Percentiles rank a stretch among this genome's conserved stretches.
phyloP scores from a whole-genome alignment of 2,797 vertebrate genomes.

The Rachycentron canadum region DNA sequence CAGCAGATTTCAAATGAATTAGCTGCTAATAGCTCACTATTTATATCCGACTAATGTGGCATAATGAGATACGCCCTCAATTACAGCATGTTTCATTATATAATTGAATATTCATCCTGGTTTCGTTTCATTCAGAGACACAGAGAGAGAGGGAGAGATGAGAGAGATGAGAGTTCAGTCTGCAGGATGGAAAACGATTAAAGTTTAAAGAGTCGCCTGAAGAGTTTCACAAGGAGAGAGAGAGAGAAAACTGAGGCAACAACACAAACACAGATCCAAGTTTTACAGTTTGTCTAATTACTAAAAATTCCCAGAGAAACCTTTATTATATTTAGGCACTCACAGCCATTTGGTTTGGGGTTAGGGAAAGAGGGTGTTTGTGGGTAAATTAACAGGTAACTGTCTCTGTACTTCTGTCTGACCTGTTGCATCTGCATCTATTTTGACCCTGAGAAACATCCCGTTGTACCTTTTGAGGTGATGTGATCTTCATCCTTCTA shows the following conservation, averaged over 20 bases:
- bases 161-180: slow-evolving; percentile 19
- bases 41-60: slow-evolving; percentile 69
- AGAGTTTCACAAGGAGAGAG: slow-evolving; percentile 31
- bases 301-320: not conserved
- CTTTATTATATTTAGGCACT: no score
- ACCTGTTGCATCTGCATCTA: no score
- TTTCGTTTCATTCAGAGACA: slow-evolving; percentile 45
- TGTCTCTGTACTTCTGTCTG: no score
- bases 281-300: not conserved
- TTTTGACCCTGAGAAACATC: no score
- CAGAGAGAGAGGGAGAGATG: not conserved
- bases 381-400: no score
- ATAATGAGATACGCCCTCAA: slow-evolving; percentile 61
- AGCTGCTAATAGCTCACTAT: slow-evolving; percentile 67
- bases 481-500: no score
- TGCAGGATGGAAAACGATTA: slow-evolving; percentile 26
- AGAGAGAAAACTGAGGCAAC: not conserved
- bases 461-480: no score
- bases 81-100: slow-evolving; percentile 54
- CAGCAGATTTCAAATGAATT: slow-evolving; percentile 60
- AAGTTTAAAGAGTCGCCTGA: slow-evolving; percentile 38
- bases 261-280: not conserved
- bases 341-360: no score
- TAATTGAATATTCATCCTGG: slow-evolving; percentile 51
- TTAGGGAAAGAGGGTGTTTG: no score